phyloP scores from a whole-genome alignment of 2,888 invertebrate species.

The Dynastes grantii region DNA sequence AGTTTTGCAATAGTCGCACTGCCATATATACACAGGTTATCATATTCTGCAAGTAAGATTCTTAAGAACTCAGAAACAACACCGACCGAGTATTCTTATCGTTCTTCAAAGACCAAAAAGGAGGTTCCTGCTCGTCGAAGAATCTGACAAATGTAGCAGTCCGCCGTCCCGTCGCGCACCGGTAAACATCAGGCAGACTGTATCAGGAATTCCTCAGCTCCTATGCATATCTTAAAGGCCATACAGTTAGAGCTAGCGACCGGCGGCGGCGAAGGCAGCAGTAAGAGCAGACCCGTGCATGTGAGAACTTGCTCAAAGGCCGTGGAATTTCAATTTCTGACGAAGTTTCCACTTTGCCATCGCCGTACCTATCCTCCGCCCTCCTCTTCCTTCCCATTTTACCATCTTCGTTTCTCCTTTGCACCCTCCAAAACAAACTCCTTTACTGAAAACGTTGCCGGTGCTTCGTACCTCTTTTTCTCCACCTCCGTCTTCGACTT shows the following conservation, averaged over 20 bases:
- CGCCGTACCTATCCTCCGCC: conserved; percentile 58
- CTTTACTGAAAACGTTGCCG: background rate
- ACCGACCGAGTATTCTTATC: background rate
- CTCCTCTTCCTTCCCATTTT: conserved; percentile 44
- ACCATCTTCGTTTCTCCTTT: background rate
- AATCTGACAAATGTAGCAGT: conserved; percentile 35
- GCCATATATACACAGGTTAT: too few species aligned
- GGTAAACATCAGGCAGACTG: conserved; percentile 29
- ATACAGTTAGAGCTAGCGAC: conserved; percentile 31
- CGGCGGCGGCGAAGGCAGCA: conserved; percentile 5
- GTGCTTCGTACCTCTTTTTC: conserved; percentile 1
- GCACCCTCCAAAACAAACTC: conserved; percentile 11
- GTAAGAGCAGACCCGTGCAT: conserved; percentile 55
- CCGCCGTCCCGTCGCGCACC: conserved; percentile 2
- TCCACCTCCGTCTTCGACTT: conserved; percentile 6
- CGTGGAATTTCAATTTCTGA: conserved; percentile 66
- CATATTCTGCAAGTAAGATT: too few species aligned
- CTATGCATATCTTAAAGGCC: conserved; percentile 60
- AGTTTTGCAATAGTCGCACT: background rate
- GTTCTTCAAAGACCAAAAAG: background rate
- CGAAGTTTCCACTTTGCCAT: conserved; percentile 63
- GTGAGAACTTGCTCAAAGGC: conserved; percentile 63
- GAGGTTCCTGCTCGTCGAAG: background rate
- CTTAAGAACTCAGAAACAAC: background rate
- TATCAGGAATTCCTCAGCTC: conserved; percentile 47